These are phyloP conservation scores for Prenolepis imparis DNA, from an alignment of 2,888 invertebrate genomes.

Conservation along the genomic window DNA sequence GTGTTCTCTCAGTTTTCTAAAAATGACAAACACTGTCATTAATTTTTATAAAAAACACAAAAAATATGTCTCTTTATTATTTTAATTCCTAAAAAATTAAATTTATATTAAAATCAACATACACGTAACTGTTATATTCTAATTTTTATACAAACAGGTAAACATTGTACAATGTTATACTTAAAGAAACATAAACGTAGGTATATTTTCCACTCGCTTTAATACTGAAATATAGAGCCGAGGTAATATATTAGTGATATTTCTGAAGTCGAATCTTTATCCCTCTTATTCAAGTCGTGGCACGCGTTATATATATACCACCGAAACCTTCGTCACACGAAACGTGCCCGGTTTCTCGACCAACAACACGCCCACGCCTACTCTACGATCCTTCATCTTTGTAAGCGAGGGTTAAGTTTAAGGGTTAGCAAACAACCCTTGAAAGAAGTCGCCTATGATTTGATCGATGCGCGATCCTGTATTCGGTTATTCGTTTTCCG, in stretches of 20 bases:
- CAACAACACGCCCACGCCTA: constrained; percentile 55
- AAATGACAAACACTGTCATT: not conserved
- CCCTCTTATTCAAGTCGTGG: constrained; percentile 76
- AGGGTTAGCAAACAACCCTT: constrained; percentile 59
- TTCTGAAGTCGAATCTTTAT: constrained; percentile 71
- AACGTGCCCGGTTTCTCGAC: constrained; percentile 69
- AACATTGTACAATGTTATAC: not conserved
- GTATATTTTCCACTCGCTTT: constrained; percentile 57
- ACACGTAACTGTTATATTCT: not conserved
- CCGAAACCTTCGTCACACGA: constrained; percentile 67
- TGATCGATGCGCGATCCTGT: constrained; percentile 65
- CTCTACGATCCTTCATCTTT: constrained; percentile 58
- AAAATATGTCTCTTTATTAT: not conserved
- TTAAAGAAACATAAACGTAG: constrained; percentile 36
- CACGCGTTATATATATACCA: constrained; percentile 73
- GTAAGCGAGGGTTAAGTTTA: constrained; percentile 63
- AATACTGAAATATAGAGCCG: constrained; percentile 66
- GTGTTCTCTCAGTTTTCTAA: constrained; percentile 21
- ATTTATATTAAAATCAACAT: not conserved
- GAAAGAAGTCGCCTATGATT: constrained; percentile 56
- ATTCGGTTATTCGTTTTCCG: constrained; percentile 23
- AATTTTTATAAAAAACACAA: not conserved
- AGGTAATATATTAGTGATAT: constrained; percentile 68
- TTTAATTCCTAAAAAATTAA: constrained; percentile 11
- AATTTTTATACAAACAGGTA: not conserved